A percentile compares a stretch with the other conserved stretches of the same genome.
Conservation (phyloP, 2,888 invertebrate genomes). For the Cloeon dipterum region DNA sequence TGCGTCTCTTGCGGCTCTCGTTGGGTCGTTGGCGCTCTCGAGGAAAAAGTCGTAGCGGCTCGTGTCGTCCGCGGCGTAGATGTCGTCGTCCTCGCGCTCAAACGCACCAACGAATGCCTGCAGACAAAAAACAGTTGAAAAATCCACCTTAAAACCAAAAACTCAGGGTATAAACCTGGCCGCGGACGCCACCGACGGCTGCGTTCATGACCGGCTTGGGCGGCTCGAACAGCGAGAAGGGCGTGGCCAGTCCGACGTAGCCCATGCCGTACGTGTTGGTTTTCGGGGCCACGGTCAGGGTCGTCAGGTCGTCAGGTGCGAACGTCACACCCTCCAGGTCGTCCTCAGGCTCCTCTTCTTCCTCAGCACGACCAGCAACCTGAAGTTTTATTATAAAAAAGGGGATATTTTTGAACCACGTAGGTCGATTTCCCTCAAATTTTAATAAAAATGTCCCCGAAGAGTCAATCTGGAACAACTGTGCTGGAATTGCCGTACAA, state of each 20-base stretch:
- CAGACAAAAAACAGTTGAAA: slow-evolving; percentile 22
- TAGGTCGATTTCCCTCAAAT: too few species aligned
- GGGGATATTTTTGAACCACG: too few species aligned
- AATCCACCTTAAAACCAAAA: too few species aligned
- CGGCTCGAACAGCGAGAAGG: slow-evolving; percentile 22
- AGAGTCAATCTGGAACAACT: too few species aligned
- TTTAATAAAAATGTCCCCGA: too few species aligned
- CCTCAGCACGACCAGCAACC: too few species aligned
- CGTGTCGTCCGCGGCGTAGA: slow-evolving; percentile 78
- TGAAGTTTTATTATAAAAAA: too few species aligned
- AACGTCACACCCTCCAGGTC: slow-evolving; percentile 26
- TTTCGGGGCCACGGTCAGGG: slow-evolving; percentile 48
- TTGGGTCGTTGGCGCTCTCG: slow-evolving; percentile 17
- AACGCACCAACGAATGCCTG: slow-evolving; percentile 96
- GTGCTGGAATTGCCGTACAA: too few species aligned
- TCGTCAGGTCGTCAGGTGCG: slow-evolving; percentile 63
- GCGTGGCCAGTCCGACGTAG: slow-evolving; percentile 45
- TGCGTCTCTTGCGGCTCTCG: background rate
- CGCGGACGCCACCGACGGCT: slow-evolving; percentile 22
- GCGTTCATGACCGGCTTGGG: slow-evolving; percentile 22
- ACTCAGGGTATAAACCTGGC: too few species aligned
- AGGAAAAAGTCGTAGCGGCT: slow-evolving; percentile 74
- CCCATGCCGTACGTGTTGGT: slow-evolving; percentile 61
- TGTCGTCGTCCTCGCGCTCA: slow-evolving; percentile 86
- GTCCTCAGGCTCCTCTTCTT: slow-evolving; percentile 21